Evolutionary conservation across 2,888 invertebrate genomes (phyloP), one percentile per base, ranked within the genome.

Genomic region (Dryadula phaetusa): DNA sequence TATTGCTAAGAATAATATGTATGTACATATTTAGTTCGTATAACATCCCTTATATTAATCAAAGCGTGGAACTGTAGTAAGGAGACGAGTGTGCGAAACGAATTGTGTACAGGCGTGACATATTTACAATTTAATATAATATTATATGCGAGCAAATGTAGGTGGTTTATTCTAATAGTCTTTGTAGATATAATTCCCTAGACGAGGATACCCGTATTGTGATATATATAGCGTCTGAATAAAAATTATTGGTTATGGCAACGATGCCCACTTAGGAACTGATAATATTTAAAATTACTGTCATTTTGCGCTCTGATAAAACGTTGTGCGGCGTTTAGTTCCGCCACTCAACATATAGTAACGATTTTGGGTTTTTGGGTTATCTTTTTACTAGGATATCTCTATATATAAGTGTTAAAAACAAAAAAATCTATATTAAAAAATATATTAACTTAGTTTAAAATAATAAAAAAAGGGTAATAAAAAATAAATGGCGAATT

Each of bases 111-210:
- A 76, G 76, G 79, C 81, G 81, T 80, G 77, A 74, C 81, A 75
- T 74, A 81, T 79, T 78, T 71, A 75, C 78, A 80, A 82, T 83
- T 82, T 83, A 80, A 84, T 82, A 82, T 81, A 12, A 62, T 20
- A 52, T 18, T 16, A 16, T 32, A 46, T 46, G 16, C n/a, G n/a
- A n/a, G n/a, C n/a, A n/a, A n/a, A n/a, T n/a, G n/a, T n/a, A n/a
- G n/a, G n/a, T 20, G 14, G 12, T 37, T 37, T 12, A 22, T 0
- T 8, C 14, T 10, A n/a, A 22, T 10, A 46, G 46, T 22, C 20
- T 46, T 46, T 22, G 46, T 44, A 46, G 25, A 42, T 28, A 25
- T 16, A 44, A 42, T 58, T 22, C 12, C 8, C n/a, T 12, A 28
- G 2, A 44, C 28, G 14, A 44, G 44, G 12, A 44, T 44, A n/a